Evolutionary conservation across 92 coral and sea anemone genomes (phyloP).

Genomic region (Hydrozoanthus gracilis): DNA sequence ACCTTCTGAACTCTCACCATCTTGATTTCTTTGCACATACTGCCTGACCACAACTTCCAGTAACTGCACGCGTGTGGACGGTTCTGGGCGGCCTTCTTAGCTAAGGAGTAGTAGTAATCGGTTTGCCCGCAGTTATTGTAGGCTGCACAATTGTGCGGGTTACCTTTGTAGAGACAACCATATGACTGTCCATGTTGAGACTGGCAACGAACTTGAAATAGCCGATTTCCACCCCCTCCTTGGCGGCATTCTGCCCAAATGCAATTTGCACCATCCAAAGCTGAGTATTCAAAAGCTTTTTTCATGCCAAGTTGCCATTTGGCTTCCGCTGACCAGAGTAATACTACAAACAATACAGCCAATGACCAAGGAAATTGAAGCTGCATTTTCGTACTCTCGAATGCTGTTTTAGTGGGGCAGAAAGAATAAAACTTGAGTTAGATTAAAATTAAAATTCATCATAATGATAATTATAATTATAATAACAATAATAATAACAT

Average conservation of each 20-base stretch:
- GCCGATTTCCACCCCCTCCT: slow-evolving; percentile 24
- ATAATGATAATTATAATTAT: too few relatives aligned
- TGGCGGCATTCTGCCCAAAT: slow-evolving; percentile 23
- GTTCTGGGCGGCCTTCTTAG: neutral
- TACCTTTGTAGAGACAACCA: slow-evolving; percentile 24
- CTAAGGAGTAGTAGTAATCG: neutral
- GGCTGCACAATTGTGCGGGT: neutral
- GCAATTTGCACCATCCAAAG: neutral
- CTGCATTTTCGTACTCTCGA: too few relatives aligned
- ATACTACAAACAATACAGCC: neutral
- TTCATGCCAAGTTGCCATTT: neutral
- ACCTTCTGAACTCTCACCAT: neutral
- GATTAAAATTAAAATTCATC: too few relatives aligned
- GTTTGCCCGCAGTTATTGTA: neutral
- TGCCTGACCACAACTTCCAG: slow-evolving; percentile 20
- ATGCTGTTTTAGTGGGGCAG: too few relatives aligned
- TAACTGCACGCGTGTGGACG: neutral
- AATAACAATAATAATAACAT: too few relatives aligned
- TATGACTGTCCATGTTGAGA: neutral
- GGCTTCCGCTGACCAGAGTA: slow-evolving; percentile 12
- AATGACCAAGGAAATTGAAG: neutral
- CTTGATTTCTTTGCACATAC: neutral
- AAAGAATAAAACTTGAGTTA: too few relatives aligned
- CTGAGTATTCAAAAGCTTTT: neutral
- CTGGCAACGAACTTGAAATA: slow-evolving; percentile 22